phyloP scores from a whole-genome alignment of 2,113 vertebrate species.

The Penelope pileata region DNA sequence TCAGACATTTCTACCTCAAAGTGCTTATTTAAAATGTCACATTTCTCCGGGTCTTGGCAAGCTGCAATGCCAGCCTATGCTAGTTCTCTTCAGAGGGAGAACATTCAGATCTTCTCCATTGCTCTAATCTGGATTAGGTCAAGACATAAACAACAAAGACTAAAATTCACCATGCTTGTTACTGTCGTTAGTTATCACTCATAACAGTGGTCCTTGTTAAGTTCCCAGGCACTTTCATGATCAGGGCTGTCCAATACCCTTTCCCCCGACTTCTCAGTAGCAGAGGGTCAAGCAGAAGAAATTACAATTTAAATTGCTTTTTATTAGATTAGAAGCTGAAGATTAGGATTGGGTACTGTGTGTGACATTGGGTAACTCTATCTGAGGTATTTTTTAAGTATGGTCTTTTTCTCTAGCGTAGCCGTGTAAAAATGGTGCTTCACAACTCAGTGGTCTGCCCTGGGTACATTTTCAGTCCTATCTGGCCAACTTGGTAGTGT shows the following conservation, averaged over 20 bases:
- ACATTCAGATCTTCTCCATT: neutral
- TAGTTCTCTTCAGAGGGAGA: constrained; percentile 4
- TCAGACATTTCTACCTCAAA: neutral
- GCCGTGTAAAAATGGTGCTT: neutral
- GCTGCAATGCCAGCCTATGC: neutral
- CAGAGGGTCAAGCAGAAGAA: neutral
- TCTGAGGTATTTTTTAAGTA: neutral
- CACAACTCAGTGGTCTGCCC: neutral
- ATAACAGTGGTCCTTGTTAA: neutral
- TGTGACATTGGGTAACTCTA: neutral
- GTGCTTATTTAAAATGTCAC: neutral
- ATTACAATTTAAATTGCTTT: neutral
- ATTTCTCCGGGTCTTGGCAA: neutral
- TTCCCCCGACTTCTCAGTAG: neutral
- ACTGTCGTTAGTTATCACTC: neutral
- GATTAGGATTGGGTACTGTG: neutral
- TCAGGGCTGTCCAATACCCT: neutral
- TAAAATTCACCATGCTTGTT: neutral
- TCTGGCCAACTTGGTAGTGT: neutral
- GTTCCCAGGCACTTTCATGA: neutral
- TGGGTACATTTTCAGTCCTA: neutral
- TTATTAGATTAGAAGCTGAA: neutral
- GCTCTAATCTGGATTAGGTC: neutral
- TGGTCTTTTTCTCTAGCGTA: neutral
- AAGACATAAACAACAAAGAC: neutral